Base-by-base conservation (phyloP, 2,797 vertebrate species). In the Cuniculus paca region DNA sequence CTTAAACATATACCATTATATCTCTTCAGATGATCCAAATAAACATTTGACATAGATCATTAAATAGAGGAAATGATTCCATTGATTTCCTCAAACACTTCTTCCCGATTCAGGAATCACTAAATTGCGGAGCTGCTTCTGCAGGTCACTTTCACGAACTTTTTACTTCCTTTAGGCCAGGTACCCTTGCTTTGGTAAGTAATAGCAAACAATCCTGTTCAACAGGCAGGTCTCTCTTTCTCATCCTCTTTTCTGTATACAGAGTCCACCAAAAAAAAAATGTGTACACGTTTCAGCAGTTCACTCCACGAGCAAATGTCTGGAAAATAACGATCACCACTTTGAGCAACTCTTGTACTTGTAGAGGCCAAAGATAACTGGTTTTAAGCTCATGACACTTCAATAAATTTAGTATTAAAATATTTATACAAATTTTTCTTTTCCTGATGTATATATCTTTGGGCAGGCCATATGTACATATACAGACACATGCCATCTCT, bases 21-120 rank as follows among this genome's bases (percentile, higher is more conserved):
- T 34, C 16, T 90, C 16, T 83, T 95, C 31, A 52, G 70, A 63
- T 95, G 90, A 93, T 83, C 28, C 85, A 89, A 83, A 80, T 54
- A 84, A 91, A 65, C 85, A 77, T 78, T 90, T 92, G 77, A 96
- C 82, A 70, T 75, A 17, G 28, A 68, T 88, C 28, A 80, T 61
- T 78, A 88, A 79, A 63, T 63, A 83, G 34, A 92, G 63, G 36
- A 91, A 92, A 74, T 48, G 56, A 74, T 63, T 88, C 81, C 48
- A 80, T 20, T 91, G 24, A 45, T 88, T 79, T 88, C 9, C 87
- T 93, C 17, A 92, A n/a, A 34, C 1, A 0, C 7, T 78, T 92
- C 34, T 93, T 63, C 26, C 24, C 39, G 24, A 60, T 60, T 88
- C 39, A 93, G 54, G 14, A 83, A 79, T n/a, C 91, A 19, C 79